A percentile compares a stretch with the other conserved stretches of the same genome.
Evolutionary conservation across 1,140 invertebrate genomes (phyloP).

Genomic region (Zaprionus ornatus): DNA sequence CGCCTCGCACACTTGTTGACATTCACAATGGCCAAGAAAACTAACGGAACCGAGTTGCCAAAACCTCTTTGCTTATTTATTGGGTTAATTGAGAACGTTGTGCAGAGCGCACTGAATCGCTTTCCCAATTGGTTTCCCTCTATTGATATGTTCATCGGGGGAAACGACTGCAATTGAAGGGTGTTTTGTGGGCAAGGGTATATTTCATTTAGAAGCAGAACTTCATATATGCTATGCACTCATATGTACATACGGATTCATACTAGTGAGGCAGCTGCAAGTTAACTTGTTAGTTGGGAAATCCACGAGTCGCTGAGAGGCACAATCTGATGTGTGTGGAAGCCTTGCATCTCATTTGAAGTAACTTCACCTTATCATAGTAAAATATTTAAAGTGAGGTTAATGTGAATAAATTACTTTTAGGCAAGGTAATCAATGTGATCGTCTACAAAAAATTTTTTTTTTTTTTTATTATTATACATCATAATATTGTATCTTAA

Average conservation of each 20-base stretch:
- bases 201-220: not conserved
- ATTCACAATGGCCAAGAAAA: slow-evolving; percentile 44
- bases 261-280: not conserved
- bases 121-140: slow-evolving; percentile 12
- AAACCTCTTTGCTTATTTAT: slow-evolving; percentile 56
- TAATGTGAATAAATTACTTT: no score
- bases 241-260: not conserved
- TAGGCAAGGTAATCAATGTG: no score
- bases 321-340: no score
- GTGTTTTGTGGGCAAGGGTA: not conserved
- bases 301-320: not conserved
- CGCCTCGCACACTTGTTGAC: slow-evolving; percentile 60
- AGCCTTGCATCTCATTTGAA: no score
- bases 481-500: no score
- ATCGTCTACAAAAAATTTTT: no score
- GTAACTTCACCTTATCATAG: no score
- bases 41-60: slow-evolving; percentile 33
- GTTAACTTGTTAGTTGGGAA: not conserved
- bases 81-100: slow-evolving; percentile 62
- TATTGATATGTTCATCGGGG: slow-evolving; percentile 4
- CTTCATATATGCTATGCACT: not conserved
- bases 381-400: no score
- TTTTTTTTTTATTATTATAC: no score
- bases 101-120: slow-evolving; percentile 9
- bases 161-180: not conserved